phyloP scores from a whole-genome alignment of 1,140 invertebrate species.

The Hydropsyche tenuis region DNA sequence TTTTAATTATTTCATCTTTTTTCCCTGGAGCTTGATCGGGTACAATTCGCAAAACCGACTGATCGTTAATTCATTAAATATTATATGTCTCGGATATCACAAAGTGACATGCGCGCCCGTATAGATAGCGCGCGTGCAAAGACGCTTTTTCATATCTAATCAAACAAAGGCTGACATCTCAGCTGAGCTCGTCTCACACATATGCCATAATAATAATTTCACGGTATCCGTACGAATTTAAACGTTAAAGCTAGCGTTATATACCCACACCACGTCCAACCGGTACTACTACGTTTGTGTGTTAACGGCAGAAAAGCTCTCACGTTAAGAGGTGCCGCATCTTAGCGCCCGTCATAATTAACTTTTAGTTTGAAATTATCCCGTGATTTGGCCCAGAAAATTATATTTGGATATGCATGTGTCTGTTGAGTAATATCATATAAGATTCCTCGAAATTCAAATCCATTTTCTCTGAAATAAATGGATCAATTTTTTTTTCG shows the following conservation, averaged over 20 bases:
- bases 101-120: no score
- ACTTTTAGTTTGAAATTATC: no score
- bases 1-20: no score
- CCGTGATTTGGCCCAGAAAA: no score
- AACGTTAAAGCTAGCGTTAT: constrained; percentile 32
- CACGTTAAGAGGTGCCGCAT: constrained; percentile 1
- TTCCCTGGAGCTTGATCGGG: no score
- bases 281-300: background rate
- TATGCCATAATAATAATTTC: constrained; percentile 32
- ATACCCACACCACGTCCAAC: constrained; percentile 14
- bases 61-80: no score
- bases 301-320: constrained; percentile 18
- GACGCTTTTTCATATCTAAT: constrained; percentile 31
- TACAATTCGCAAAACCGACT: no score
- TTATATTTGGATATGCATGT: background rate
- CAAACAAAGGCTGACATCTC: constrained; percentile 30
- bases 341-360: background rate
- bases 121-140: background rate
- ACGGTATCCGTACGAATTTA: constrained; percentile 37
- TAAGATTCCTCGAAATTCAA: no score
- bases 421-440: no score
- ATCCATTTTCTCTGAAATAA: no score
- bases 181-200: constrained; percentile 11
- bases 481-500: no score
- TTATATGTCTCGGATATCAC: no score